Evolutionary conservation across 2,888 invertebrate genomes (phyloP).

Genomic region (Drosophila mercatorum): DNA sequence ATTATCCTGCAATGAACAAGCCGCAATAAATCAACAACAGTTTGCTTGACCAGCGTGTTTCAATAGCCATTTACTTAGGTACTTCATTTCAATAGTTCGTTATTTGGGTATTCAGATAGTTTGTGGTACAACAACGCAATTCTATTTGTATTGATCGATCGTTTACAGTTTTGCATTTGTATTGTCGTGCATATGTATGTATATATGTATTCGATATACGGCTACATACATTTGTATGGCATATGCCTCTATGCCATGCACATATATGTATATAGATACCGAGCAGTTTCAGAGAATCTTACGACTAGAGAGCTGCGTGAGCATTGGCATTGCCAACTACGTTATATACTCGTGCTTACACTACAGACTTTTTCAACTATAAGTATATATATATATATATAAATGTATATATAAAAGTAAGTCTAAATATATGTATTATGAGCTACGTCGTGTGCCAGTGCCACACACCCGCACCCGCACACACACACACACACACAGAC

Average conservation of each 20-base stretch:
- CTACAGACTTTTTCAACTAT: slow-evolving; percentile 11
- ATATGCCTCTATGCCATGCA: background rate
- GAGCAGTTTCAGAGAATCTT: slow-evolving; percentile 25
- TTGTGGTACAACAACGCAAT: slow-evolving; percentile 21
- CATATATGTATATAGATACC: slow-evolving; percentile 5
- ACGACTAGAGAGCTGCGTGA: slow-evolving; percentile 17
- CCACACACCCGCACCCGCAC: background rate
- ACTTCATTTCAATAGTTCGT: slow-evolving; percentile 9
- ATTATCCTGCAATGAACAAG: slow-evolving; percentile 74
- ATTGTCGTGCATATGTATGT: slow-evolving; percentile 1
- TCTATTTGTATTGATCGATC: slow-evolving; percentile 7
- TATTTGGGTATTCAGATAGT: background rate
- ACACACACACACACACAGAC: slow-evolving; percentile 1
- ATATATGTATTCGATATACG: slow-evolving; percentile 12
- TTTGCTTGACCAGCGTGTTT: slow-evolving; percentile 39
- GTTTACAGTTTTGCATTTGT: slow-evolving; percentile 10
- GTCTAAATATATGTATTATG: background rate
- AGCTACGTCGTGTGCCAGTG: slow-evolving; percentile 7
- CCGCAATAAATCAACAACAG: slow-evolving; percentile 64
- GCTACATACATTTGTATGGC: slow-evolving; percentile 14
- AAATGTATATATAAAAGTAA: background rate
- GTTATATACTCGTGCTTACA: slow-evolving; percentile 25
- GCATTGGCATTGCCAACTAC: slow-evolving; percentile 27
- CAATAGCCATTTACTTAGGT: slow-evolving; percentile 57
- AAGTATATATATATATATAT: background rate